These are phyloP conservation scores for Anodontia alba DNA, from an alignment of 2,888 invertebrate genomes.

Conservation along the genomic window DNA sequence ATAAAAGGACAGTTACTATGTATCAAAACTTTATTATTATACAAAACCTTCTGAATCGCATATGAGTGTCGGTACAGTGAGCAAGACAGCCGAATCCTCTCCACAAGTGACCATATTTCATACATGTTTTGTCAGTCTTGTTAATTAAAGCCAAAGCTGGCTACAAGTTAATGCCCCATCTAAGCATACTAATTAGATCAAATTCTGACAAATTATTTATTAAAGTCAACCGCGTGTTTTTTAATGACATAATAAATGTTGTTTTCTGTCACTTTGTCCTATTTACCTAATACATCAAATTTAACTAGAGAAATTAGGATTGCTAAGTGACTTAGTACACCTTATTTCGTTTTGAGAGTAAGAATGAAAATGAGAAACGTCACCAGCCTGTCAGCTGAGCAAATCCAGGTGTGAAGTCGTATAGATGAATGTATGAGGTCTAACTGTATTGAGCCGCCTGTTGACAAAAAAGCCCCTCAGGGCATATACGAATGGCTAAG, in stretches of 20 bases:
- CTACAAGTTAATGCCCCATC: constrained; percentile 41
- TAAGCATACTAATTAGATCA: constrained; percentile 50
- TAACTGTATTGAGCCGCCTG: no score
- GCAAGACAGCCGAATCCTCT: constrained; percentile 9
- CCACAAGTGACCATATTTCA: constrained; percentile 26
- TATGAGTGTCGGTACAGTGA: neutral
- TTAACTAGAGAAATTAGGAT: constrained; percentile 52
- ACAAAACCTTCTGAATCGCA: neutral
- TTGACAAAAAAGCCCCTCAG: no score
- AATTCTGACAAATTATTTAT: constrained; percentile 49
- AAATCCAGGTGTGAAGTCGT: no score
- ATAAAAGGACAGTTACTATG: constrained; percentile 33
- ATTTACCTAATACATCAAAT: constrained; percentile 43
- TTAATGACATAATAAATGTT: constrained; percentile 51
- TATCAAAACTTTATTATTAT: constrained; percentile 14
- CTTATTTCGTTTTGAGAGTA: neutral
- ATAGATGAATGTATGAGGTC: no score
- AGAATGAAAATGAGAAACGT: neutral
- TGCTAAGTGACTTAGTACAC: constrained; percentile 35
- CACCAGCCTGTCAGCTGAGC: neutral
- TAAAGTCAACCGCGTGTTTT: constrained; percentile 50
- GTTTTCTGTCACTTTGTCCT: constrained; percentile 46
- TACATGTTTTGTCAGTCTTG: constrained; percentile 39
- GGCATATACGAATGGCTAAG: no score
- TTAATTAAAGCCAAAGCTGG: constrained; percentile 43